phyloP scores from a whole-genome alignment of 1,140 invertebrate species.

The Drosophila micromelanica region DNA sequence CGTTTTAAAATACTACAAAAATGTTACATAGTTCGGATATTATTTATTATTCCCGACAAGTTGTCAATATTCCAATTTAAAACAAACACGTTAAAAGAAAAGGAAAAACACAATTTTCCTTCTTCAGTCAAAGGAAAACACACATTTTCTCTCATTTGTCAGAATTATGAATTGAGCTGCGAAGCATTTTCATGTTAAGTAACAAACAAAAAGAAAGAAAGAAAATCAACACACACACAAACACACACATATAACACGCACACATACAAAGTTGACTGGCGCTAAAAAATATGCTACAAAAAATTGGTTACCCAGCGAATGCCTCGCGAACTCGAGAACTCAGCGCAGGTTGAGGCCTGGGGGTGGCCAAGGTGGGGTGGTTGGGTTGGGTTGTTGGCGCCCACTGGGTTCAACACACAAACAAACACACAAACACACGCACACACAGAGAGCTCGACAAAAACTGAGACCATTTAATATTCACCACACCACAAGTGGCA shows the following conservation, averaged over 20 bases:
- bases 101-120: background rate
- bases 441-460: background rate
- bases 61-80: no score
- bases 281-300: slow-evolving; percentile 75
- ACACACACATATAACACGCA: background rate
- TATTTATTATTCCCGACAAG: no score
- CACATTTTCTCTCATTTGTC: slow-evolving; percentile 35
- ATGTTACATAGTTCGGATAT: no score
- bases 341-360: background rate
- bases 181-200: slow-evolving; percentile 22
- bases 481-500: slow-evolving; percentile 44
- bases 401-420: slow-evolving; percentile 60
- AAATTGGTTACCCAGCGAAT: slow-evolving; percentile 43
- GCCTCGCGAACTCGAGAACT: slow-evolving; percentile 16
- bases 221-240: background rate
- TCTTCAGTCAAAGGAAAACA: background rate
- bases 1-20: no score
- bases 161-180: slow-evolving; percentile 34
- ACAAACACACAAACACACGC: slow-evolving; percentile 56
- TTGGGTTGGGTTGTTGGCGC: slow-evolving; percentile 1
- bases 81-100: background rate
- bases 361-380: background rate
- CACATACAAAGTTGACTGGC: slow-evolving; percentile 27
- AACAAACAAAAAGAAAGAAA: background rate
- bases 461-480: slow-evolving; percentile 44